phyloP scores from a whole-genome alignment of 2,113 vertebrate genomes.

The Heptranchias perlo region DNA sequence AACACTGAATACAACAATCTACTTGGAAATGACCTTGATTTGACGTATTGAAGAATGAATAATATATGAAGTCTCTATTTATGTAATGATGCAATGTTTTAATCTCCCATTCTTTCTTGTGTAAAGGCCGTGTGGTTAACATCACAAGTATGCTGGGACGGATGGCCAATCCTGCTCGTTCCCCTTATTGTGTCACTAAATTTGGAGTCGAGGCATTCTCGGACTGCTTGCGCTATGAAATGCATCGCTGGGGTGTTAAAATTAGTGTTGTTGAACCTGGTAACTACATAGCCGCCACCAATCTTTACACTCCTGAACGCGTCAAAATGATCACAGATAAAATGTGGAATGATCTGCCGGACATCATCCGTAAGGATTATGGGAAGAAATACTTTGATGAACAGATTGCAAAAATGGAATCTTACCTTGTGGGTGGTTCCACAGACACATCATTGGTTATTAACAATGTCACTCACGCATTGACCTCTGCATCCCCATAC shows the following conservation, averaged over 20 bases:
- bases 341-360: slow-evolving; percentile 65
- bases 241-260: slow-evolving; percentile 63
- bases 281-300: slow-evolving; percentile 68
- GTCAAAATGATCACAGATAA: slow-evolving; percentile 61
- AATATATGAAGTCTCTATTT: background rate
- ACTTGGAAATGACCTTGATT: background rate
- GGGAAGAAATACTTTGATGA: slow-evolving; percentile 64
- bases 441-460: slow-evolving; percentile 56
- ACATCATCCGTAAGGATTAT: slow-evolving; percentile 62
- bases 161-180: slow-evolving; percentile 62
- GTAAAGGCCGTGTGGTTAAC: slow-evolving; percentile 61
- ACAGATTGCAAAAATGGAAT: slow-evolving; percentile 62
- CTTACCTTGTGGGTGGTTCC: slow-evolving; percentile 59
- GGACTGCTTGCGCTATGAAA: slow-evolving; percentile 66
- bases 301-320: slow-evolving; percentile 60
- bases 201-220: slow-evolving; percentile 69
- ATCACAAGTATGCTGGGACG: slow-evolving; percentile 70
- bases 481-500: slow-evolving; percentile 55
- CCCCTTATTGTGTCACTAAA: slow-evolving; percentile 68
- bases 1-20: background rate
- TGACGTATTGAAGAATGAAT: background rate
- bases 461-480: slow-evolving; percentile 55
- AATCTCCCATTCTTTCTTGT: background rate
- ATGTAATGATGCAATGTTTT: background rate
- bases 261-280: slow-evolving; percentile 68